Conservation (phyloP, 2,113 vertebrate genomes). For the Electrona antarctica region DNA sequence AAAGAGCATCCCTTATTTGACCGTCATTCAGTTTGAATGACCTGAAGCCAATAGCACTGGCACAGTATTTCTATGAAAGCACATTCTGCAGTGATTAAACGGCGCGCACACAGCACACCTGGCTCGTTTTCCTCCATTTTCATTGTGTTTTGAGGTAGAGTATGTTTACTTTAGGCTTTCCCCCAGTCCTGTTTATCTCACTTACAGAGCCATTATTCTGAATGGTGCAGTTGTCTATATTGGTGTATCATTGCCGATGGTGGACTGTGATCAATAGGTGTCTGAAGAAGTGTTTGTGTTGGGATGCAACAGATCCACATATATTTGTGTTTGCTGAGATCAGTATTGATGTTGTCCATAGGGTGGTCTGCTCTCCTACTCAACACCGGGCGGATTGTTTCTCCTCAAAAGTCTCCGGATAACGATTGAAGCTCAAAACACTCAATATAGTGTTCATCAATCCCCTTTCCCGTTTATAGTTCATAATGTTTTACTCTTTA, state of each 20-base stretch:
- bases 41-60: too few relatives aligned
- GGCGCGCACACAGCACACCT: too few relatives aligned
- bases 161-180: neutral
- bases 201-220: neutral
- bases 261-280: conserved; percentile 62
- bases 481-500: too few relatives aligned
- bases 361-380: conserved; percentile 35
- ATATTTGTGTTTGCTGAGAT: conserved; percentile 60
- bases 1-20: too few relatives aligned
- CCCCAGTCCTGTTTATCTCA: neutral
- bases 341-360: conserved; percentile 59
- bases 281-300: conserved; percentile 45
- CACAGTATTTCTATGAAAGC: too few relatives aligned
- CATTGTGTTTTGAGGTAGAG: conserved; percentile 7
- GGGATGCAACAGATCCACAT: conserved; percentile 59
- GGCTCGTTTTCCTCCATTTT: neutral
- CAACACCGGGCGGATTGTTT: conserved; percentile 7
- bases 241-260: conserved; percentile 44
- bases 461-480: neutral
- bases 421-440: neutral
- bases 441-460: neutral
- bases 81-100: too few relatives aligned
- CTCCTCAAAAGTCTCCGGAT: neutral
- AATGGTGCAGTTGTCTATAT: neutral
- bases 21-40: too few relatives aligned